A percentile compares a stretch with the other conserved stretches of the same genome.
Conservation (phyloP, 1,140 invertebrate genomes). For the Ostrea edulis region DNA sequence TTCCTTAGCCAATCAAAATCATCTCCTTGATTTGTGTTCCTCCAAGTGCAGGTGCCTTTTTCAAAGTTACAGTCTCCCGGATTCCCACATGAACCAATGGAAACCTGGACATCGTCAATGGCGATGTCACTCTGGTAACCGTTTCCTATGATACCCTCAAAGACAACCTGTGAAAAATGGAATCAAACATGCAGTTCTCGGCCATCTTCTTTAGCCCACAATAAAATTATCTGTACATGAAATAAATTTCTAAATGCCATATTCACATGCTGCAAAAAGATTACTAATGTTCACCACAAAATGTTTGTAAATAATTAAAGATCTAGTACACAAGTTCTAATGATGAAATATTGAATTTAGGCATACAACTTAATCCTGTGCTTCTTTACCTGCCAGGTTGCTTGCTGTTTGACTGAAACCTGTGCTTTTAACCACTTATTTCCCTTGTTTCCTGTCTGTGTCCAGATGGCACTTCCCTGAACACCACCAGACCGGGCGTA, state of each 20-base stretch:
- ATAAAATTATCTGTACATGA: no score
- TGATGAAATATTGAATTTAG: no score
- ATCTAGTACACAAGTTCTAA: no score
- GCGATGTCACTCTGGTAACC: slow-evolving; percentile 86
- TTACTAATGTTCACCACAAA: no score
- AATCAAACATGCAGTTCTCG: not conserved
- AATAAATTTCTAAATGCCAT: no score
- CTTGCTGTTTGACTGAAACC: slow-evolving; percentile 63
- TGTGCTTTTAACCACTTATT: slow-evolving; percentile 70
- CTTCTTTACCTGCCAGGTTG: slow-evolving; percentile 62
- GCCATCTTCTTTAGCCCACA: not conserved
- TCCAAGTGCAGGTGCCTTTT: slow-evolving; percentile 69
- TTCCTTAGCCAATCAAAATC: slow-evolving; percentile 73
- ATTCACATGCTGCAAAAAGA: no score
- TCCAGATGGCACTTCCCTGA: slow-evolving; percentile 64
- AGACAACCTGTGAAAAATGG: slow-evolving; percentile 80
- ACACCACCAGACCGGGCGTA: slow-evolving; percentile 55
- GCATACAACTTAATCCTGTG: not conserved
- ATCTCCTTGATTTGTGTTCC: slow-evolving; percentile 61
- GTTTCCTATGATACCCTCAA: slow-evolving; percentile 85
- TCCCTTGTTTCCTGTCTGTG: slow-evolving; percentile 69
- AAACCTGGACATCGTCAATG: slow-evolving; percentile 86
- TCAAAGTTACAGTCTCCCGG: slow-evolving; percentile 65
- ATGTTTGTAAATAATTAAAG: no score
- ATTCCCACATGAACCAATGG: slow-evolving; percentile 79